phyloP scores from a whole-genome alignment of 2,888 invertebrate species.

The Pemphredon lugubris region DNA sequence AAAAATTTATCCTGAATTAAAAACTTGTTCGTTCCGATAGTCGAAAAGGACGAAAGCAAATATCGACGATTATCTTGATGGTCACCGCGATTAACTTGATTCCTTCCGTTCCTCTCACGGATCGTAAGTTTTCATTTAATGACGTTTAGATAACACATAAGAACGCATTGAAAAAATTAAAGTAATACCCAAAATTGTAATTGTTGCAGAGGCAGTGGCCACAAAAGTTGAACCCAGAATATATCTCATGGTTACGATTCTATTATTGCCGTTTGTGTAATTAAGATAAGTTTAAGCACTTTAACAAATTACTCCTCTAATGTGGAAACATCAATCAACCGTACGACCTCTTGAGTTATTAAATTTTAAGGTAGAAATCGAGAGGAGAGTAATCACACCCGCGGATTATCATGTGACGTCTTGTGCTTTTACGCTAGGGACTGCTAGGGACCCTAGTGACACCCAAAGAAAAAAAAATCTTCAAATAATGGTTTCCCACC shows the following conservation, averaged over 20 bases:
- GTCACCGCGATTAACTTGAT: too few species aligned
- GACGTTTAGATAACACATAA: too few species aligned
- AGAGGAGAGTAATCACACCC: slow-evolving; percentile 67
- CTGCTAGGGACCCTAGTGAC: slow-evolving; percentile 35
- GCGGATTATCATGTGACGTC: slow-evolving; percentile 77
- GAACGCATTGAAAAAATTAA: slow-evolving; percentile 24
- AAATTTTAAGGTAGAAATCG: slow-evolving; percentile 30
- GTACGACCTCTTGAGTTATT: slow-evolving; percentile 5
- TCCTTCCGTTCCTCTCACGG: too few species aligned
- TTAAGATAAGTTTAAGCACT: too few species aligned
- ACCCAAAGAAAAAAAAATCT: slow-evolving; percentile 31
- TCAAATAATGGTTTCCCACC: slow-evolving; percentile 20
- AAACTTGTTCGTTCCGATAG: neutral
- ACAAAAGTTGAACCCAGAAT: slow-evolving; percentile 79
- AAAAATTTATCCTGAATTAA: slow-evolving; percentile 73
- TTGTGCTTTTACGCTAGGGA: slow-evolving; percentile 12
- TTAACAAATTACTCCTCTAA: slow-evolving; percentile 6
- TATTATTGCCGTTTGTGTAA: slow-evolving; percentile 13
- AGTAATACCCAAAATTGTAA: slow-evolving; percentile 78
- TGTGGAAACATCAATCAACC: slow-evolving; percentile 12
- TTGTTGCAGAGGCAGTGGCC: slow-evolving; percentile 74
- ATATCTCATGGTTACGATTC: slow-evolving; percentile 72
- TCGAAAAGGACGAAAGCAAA: neutral
- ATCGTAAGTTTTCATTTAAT: neutral
- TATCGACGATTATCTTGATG: too few species aligned